Conservation (phyloP, 2,113 vertebrate genomes). For the Calypte anna region DNA sequence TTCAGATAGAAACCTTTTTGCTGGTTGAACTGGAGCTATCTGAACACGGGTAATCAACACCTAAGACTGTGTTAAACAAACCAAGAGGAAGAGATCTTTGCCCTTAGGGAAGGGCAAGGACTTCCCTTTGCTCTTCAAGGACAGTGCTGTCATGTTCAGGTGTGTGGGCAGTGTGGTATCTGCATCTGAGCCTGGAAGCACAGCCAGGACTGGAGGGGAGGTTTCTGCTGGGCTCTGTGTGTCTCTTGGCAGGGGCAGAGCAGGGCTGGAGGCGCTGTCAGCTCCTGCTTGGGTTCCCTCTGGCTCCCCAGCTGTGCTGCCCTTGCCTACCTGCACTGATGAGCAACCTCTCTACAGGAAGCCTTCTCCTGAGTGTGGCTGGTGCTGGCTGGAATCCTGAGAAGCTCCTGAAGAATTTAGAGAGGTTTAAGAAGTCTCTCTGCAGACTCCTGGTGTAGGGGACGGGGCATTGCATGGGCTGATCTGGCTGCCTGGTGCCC, state of each 20-base stretch:
- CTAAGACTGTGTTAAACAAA: not conserved
- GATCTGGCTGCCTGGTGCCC: not conserved
- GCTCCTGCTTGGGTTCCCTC: not conserved
- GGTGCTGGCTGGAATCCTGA: conserved; percentile 30
- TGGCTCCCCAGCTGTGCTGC: conserved; percentile 17
- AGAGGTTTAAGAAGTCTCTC: not conserved
- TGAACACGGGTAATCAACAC: not conserved
- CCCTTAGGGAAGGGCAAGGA: not conserved
- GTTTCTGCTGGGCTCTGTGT: not conserved
- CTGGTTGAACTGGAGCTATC: not conserved
- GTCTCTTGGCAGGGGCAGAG: not conserved
- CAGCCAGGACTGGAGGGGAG: not conserved
- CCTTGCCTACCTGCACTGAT: conserved; percentile 26
- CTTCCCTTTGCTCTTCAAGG: not conserved
- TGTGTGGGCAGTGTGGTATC: not conserved
- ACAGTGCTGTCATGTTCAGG: accelerated
- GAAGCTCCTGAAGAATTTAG: conserved; percentile 35
- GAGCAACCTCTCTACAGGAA: conserved; percentile 31
- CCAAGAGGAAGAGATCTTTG: not conserved
- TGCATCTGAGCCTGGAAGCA: not conserved
- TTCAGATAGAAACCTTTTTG: not conserved
- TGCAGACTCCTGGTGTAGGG: not conserved
- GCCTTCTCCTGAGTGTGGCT: not conserved
- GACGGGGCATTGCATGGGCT: not conserved
- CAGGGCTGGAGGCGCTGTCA: not conserved